phyloP scores from a whole-genome alignment of 2,797 vertebrate species.

The Ibycter americanus region DNA sequence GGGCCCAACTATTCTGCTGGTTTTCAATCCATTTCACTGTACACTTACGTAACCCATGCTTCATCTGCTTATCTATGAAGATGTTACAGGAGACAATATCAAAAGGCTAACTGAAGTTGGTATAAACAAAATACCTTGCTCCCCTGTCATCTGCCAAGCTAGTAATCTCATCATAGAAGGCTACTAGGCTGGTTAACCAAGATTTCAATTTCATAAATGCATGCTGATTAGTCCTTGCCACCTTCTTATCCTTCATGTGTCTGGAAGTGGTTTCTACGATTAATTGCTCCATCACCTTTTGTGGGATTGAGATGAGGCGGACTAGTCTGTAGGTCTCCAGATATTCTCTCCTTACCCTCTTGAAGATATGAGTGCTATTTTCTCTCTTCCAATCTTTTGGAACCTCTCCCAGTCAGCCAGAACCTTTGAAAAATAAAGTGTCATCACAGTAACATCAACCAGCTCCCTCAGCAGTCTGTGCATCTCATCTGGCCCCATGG shows the following conservation, averaged over 20 bases:
- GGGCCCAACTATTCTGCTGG: no score
- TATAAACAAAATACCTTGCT: not conserved
- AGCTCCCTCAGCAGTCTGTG: not conserved
- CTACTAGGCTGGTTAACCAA: not conserved
- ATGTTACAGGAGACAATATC: not conserved
- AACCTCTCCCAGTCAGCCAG: not conserved
- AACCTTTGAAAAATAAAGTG: not conserved
- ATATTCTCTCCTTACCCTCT: not conserved
- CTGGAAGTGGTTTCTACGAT: not conserved
- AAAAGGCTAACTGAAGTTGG: not conserved
- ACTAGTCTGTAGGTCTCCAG: not conserved
- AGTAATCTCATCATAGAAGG: not conserved
- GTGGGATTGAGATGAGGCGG: not conserved
- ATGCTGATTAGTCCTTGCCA: not conserved
- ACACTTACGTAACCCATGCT: rapidly evolving
- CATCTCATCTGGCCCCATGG: not conserved
- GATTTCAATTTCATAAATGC: not conserved
- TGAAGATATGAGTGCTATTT: not conserved
- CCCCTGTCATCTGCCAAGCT: not conserved
- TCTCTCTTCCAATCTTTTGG: not conserved
- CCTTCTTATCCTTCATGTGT: not conserved
- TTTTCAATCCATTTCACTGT: not conserved
- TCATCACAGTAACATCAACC: not conserved
- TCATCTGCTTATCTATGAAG: not conserved
- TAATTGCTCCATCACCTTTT: not conserved